phyloP scores from a whole-genome alignment of 2,113 vertebrate species.

The Diphyllodes magnificus region DNA sequence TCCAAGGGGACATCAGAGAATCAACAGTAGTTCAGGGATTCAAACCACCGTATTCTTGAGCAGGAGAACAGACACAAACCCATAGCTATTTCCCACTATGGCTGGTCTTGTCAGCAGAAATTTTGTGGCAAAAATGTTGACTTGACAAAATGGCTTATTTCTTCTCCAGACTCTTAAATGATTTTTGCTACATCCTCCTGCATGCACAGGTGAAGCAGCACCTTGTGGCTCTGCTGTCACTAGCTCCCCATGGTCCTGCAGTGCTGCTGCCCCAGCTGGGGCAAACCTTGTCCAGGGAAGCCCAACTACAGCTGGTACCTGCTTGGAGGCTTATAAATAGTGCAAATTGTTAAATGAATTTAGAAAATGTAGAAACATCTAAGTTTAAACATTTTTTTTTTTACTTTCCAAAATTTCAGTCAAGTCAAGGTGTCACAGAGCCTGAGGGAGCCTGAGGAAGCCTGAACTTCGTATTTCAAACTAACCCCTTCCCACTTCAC shows the following conservation, averaged over 20 bases:
- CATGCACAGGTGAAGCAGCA: not conserved
- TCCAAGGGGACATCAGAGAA: not conserved
- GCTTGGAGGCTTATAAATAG: not conserved
- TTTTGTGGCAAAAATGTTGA: accelerated
- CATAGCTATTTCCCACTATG: accelerated
- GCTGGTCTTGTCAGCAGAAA: not conserved
- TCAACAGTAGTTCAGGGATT: not conserved
- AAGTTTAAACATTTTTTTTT: accelerated
- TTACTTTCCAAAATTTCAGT: not conserved
- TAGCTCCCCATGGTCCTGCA: not conserved
- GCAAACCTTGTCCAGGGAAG: not conserved
- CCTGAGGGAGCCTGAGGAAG: not conserved
- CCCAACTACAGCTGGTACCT: not conserved
- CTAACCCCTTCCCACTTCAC: not conserved
- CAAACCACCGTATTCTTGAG: not conserved
- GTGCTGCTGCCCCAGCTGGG: not conserved
- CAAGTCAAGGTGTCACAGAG: not conserved
- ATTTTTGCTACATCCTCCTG: not conserved
- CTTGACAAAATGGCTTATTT: not conserved
- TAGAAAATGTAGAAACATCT: not conserved
- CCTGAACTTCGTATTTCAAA: not conserved
- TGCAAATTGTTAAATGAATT: not conserved
- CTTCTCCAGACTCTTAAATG: not conserved
- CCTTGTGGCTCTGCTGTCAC: not conserved
- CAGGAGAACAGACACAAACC: not conserved